Evolutionary conservation across 2,888 invertebrate species (phyloP), one percentile per base, ranked within the genome.

Genomic region (Chymomyza amoena): DNA sequence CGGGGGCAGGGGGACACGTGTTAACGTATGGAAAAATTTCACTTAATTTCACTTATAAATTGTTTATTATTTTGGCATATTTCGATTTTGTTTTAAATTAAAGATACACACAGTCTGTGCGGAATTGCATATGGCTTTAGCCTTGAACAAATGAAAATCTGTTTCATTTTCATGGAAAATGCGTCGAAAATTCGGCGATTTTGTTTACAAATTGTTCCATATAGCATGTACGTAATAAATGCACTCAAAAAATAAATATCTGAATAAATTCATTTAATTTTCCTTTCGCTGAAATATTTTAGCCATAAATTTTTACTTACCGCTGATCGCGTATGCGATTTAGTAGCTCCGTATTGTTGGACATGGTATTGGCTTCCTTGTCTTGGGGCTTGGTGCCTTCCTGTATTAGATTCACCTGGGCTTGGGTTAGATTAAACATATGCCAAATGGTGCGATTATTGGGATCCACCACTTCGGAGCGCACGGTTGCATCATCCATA

Each of bases 391-490:
- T 89, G 50, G 76, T 77, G 61, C 87, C 85, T 66, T 78, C 87
- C 66, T 80, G 77, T 66, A 90, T 88, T 69, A 84, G 84, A 54
- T 80, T 87, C 64, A 91, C 81, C 70, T 91, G 87, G 61, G 88
- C 91, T 25, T 88, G 84, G 66, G 92, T 91, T 45, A 91, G 74
- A 80, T 91, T 91, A 74, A 91, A 91, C 68, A 86, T 86, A 50
- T 81, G 73, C 71, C 89, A 81, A 28, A 91, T 87, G 20, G 87
- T 85, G 65, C 89, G 85, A 71, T 91, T 91, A 18, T 89, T 89
- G 56, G 87, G 85, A 78, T 91, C 90, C 6, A 91, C 90, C 59
- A 83, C 79, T 75, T 90, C 90, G 13, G 90, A 90, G 64, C 87
- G 87, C 39, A 91, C 85, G 66, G 86, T 73, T 45, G 78, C 81